Conservation (phyloP, 2,888 invertebrate species). For the Tubulanus polymorphus region DNA sequence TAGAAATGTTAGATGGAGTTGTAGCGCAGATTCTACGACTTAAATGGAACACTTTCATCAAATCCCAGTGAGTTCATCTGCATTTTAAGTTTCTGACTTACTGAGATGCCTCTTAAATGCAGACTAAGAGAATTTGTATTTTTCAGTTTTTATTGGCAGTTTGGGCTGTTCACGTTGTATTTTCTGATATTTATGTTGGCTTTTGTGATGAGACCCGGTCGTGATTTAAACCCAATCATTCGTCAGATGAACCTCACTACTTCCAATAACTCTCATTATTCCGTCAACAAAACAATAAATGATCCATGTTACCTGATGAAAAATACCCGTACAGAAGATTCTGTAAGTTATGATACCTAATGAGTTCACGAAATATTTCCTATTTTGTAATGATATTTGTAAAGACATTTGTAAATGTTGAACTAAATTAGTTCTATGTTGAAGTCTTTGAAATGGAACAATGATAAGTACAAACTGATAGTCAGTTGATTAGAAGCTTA, state of each 20-base stretch:
- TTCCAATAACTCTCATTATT: constrained; percentile 11
- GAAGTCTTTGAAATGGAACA: neutral
- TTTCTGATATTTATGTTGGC: constrained; percentile 83
- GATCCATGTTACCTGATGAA: constrained; percentile 47
- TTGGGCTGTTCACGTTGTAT: constrained; percentile 84
- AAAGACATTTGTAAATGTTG: too few relatives aligned
- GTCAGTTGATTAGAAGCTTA: too few relatives aligned
- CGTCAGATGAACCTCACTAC: constrained; percentile 18
- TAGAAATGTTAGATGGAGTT: constrained; percentile 89
- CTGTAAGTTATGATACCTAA: too few relatives aligned
- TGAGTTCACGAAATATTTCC: too few relatives aligned
- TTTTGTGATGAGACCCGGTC: constrained; percentile 76
- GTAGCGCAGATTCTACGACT: constrained; percentile 88
- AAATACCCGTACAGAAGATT: constrained; percentile 33
- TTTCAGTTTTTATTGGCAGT: constrained; percentile 84
- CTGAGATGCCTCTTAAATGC: too few relatives aligned
- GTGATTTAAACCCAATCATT: constrained; percentile 28
- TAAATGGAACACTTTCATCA: constrained; percentile 95
- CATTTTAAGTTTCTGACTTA: constrained; percentile 4
- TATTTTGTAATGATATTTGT: too few relatives aligned
- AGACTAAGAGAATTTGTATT: too few relatives aligned
- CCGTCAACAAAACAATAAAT: constrained; percentile 20
- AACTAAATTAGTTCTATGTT: neutral
- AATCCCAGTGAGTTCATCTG: constrained; percentile 33
- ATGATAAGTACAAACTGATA: neutral